Percentiles rank a stretch among this genome's conserved stretches.
These are phyloP conservation scores for Bolborhynchus lineola DNA, from an alignment of 2,113 vertebrate genomes.

Conservation along the genomic window DNA sequence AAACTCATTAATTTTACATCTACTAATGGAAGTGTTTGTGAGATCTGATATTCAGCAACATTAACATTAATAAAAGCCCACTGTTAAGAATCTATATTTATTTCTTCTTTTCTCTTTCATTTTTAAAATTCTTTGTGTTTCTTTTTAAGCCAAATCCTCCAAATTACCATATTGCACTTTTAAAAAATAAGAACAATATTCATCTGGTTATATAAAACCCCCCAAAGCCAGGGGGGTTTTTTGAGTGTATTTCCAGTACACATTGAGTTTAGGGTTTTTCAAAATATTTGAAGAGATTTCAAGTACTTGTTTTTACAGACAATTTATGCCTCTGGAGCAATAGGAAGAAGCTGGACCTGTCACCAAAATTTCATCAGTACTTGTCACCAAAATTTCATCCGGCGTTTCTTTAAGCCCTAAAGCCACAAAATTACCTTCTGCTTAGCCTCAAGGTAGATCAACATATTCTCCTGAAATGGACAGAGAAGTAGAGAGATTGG, in stretches of 20 bases:
- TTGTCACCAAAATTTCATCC: not conserved
- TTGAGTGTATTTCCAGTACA: not conserved
- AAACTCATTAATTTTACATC: not conserved
- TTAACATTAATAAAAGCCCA: not conserved
- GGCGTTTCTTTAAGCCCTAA: not conserved
- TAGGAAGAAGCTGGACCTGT: not conserved
- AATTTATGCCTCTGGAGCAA: not conserved
- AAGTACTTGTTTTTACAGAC: not conserved
- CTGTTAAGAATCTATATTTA: not conserved
- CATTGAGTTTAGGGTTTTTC: not conserved
- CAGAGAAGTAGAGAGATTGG: not conserved
- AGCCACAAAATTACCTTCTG: not conserved
- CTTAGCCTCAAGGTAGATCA: not conserved
- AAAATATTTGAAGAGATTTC: not conserved
- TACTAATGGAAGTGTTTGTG: not conserved
- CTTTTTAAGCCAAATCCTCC: not conserved
- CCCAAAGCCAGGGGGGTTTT: not conserved
- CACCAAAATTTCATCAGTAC: not conserved
- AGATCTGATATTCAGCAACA: not conserved
- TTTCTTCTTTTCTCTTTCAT: not conserved
- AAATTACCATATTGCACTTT: not conserved
- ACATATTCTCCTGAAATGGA: not conserved
- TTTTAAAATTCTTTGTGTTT: not conserved
- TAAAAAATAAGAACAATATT: not conserved
- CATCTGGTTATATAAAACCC: not conserved